Conservation (phyloP, 2,113 vertebrate species). For the Sclerurus mexicanus region DNA sequence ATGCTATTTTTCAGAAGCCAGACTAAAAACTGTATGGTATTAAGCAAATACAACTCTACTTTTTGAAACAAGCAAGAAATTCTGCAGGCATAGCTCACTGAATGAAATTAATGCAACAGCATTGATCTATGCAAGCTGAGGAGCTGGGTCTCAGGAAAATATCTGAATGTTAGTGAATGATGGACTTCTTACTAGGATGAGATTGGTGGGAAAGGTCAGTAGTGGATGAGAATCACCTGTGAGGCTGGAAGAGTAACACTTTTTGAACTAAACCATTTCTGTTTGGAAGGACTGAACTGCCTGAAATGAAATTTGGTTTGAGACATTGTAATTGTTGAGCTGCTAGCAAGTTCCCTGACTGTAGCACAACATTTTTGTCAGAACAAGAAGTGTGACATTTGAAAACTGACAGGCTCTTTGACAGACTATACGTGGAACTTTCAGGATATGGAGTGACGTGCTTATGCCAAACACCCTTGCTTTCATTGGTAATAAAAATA, state of each 20-base stretch:
- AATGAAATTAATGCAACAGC: neutral
- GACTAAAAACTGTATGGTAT: neutral
- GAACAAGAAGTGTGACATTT: neutral
- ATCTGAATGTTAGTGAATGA: neutral
- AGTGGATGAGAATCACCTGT: neutral
- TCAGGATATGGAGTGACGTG: neutral
- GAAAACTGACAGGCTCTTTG: neutral
- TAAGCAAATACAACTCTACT: conserved; percentile 3
- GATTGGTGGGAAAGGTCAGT: neutral
- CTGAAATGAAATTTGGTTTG: neutral
- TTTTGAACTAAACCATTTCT: neutral
- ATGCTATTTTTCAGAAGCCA: conserved; percentile 10
- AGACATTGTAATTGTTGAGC: neutral
- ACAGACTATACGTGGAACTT: neutral
- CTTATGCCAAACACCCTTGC: neutral
- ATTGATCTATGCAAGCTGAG: neutral
- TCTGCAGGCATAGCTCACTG: neutral
- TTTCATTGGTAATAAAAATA: neutral
- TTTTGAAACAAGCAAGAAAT: neutral
- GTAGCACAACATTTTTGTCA: neutral
- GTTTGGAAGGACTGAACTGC: neutral
- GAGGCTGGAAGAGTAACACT: neutral
- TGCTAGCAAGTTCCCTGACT: neutral
- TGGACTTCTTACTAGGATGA: neutral
- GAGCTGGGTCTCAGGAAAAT: neutral